Conservation (phyloP, 2,888 invertebrate genomes). For the Drosophila kuntzei region DNA sequence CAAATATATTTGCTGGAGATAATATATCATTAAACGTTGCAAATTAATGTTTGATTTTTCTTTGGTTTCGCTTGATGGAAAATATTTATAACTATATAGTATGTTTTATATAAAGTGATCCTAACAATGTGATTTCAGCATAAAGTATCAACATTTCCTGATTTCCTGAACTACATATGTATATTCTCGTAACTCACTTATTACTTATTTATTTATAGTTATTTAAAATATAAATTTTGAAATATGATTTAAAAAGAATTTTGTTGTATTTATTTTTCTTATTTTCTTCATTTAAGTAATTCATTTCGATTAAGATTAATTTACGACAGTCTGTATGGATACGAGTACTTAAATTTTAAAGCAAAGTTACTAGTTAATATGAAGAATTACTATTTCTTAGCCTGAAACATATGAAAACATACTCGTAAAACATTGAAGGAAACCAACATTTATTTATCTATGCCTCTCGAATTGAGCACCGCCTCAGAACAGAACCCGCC, state of each 20-base stretch:
- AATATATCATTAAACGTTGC: too few relatives aligned
- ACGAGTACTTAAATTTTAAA: too few relatives aligned
- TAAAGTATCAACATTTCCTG: too few relatives aligned
- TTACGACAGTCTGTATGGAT: not conserved
- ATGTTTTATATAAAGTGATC: too few relatives aligned
- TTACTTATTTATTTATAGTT: not conserved
- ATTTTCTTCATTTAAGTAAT: not conserved
- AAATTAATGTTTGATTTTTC: too few relatives aligned
- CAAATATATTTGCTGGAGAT: too few relatives aligned
- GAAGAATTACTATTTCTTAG: not conserved
- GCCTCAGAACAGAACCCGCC: slow-evolving; percentile 34
- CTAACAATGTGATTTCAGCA: too few relatives aligned
- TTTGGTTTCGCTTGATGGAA: too few relatives aligned
- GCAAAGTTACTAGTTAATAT: not conserved
- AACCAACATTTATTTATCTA: slow-evolving; percentile 32
- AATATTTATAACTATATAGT: too few relatives aligned
- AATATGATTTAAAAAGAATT: not conserved
- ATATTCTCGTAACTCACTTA: too few relatives aligned
- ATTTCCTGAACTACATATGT: too few relatives aligned
- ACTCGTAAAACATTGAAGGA: not conserved
- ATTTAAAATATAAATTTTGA: not conserved
- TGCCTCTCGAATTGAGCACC: slow-evolving; percentile 13
- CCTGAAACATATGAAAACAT: not conserved
- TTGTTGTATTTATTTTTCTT: not conserved
- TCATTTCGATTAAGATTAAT: not conserved